Base-by-base conservation (phyloP, 2,888 invertebrate genomes). In the Aricia artaxerxes region DNA sequence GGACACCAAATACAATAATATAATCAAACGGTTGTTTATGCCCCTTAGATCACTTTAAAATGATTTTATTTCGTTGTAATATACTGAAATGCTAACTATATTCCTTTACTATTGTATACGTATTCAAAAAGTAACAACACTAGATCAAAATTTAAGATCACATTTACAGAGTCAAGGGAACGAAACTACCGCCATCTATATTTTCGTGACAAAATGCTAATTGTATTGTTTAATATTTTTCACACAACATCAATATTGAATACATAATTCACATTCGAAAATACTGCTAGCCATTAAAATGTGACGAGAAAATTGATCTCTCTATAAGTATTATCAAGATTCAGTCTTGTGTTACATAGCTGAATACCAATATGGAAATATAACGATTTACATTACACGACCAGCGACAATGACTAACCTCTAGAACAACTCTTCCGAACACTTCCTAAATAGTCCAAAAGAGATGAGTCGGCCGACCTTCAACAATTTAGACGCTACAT, bases 311-410 rank as follows among this genome's bases (percentile, higher is more conserved):
- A 72, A 79, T 83, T 69, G 83, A 83, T 83, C 82, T 84, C 84
- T 83, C 83, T 83, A 85, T 82, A 84, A 83, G 82, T 82, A 83
- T 85, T 85, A 85, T 82, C 83, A 87, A 84, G 85, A 86, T 85
- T 92, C 92, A 92, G 92, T 92, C 92, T 92, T 92, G 89, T 86
- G 84, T 87, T 87, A 86, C 85, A 87, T 85, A 87, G 84, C 84
- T 86, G 85, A 85, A 85, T 85, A 85, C 86, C 82, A 83, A 82
- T 69, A 79, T 82, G 81, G 83, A 83, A 85, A 85, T 85, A 84
- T 88, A 89, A 44, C 49, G 44, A 40, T 69, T 38, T 5, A 69
- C 69, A 69, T 69, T 69, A 38, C 31, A 40, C 61, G 60, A 24
- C 24, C 60, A 38, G 61, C 57, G 9, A 24, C 61, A 64, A 79